A percentile compares a stretch with the other conserved stretches of the same genome.
Conservation (phyloP, 2,888 invertebrate genomes). For the Eristalis pertinax region DNA sequence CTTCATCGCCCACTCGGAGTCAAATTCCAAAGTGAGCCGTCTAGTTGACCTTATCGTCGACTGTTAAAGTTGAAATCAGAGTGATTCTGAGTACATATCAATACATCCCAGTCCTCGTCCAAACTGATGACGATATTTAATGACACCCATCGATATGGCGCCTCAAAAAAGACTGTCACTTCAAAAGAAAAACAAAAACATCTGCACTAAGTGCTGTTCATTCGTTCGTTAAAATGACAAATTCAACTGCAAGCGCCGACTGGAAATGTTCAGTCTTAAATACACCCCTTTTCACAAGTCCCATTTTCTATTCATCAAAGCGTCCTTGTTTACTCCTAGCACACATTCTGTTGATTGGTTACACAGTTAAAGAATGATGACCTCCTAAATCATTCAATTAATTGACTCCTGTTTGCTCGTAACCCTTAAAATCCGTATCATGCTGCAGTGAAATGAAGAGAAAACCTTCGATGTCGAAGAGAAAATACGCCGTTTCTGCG, state of each 20-base stretch:
- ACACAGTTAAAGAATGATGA: slow-evolving; percentile 1
- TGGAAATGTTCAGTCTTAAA: background rate
- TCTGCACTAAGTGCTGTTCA: too few relatives aligned
- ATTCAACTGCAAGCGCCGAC: background rate
- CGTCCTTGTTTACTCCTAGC: background rate
- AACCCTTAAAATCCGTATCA: background rate
- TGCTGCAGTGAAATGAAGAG: background rate
- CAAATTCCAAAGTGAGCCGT: background rate
- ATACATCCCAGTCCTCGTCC: too few relatives aligned
- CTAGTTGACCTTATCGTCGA: too few relatives aligned
- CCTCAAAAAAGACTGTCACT: too few relatives aligned
- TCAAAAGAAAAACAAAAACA: too few relatives aligned
- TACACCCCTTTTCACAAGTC: background rate
- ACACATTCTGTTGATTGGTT: slow-evolving; percentile 1
- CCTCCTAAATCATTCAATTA: slow-evolving; percentile 1
- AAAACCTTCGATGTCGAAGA: background rate
- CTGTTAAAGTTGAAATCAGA: too few relatives aligned
- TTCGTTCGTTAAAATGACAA: too few relatives aligned
- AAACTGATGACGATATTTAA: too few relatives aligned
- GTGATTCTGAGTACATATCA: too few relatives aligned
- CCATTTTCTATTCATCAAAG: background rate
- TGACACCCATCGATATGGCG: too few relatives aligned
- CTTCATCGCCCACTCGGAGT: background rate
- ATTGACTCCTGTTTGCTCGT: background rate
- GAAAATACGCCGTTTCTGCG: background rate